phyloP scores from a whole-genome alignment of 2,113 vertebrate genomes.

The Ophthalmolycus amberensis region DNA sequence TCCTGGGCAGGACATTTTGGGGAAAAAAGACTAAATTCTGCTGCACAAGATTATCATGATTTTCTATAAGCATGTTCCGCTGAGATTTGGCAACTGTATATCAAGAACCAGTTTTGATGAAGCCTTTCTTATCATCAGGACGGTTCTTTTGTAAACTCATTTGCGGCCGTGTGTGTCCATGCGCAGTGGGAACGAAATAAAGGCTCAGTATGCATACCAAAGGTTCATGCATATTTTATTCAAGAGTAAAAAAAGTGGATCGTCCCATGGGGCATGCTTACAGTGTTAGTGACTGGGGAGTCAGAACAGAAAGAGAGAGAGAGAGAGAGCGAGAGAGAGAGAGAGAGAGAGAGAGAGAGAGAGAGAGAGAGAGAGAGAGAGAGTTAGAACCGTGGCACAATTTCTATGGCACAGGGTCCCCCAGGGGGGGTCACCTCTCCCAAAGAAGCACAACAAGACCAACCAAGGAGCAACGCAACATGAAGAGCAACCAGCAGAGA shows the following conservation, averaged over 20 bases:
- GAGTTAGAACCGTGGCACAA: slow-evolving; percentile 73
- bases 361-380: slow-evolving; percentile 65
- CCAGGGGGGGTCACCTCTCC: slow-evolving; percentile 76
- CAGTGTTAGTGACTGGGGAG: slow-evolving; percentile 85
- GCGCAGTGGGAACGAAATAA: slow-evolving; percentile 40
- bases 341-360: slow-evolving; percentile 42
- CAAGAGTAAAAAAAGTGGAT: slow-evolving; percentile 90
- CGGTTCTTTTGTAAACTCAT: background rate
- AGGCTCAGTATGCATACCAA: slow-evolving; percentile 69
- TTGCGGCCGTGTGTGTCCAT: background rate
- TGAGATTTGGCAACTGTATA: background rate
- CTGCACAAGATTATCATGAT: background rate
- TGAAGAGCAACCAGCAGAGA: slow-evolving; percentile 80
- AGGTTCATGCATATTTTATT: slow-evolving; percentile 92
- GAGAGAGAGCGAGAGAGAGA: slow-evolving; percentile 27
- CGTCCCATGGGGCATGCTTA: slow-evolving; percentile 88
- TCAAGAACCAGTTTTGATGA: background rate
- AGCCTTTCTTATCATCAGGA: background rate
- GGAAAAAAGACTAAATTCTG: background rate
- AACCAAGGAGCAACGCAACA: slow-evolving; percentile 81
- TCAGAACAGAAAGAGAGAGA: slow-evolving; percentile 71
- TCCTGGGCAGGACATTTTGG: background rate
- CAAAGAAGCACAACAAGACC: slow-evolving; percentile 83
- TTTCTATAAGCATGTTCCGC: no score
- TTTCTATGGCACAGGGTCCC: slow-evolving; percentile 79